phyloP scores from a whole-genome alignment of 1,140 invertebrate genomes.

The Drosophila leontia region DNA sequence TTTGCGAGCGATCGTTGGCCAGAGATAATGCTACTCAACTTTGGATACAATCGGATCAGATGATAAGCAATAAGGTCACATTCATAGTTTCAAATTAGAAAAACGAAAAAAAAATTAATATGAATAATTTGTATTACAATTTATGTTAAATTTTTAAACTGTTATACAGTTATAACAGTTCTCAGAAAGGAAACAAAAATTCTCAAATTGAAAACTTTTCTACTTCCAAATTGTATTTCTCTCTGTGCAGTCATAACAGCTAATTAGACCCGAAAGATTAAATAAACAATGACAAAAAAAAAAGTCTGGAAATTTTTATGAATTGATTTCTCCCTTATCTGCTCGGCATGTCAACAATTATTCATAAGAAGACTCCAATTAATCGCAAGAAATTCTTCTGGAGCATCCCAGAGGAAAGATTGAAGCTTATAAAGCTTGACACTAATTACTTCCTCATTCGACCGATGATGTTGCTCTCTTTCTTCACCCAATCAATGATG shows the following conservation, averaged over 20 bases:
- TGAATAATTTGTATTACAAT: background rate
- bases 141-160: background rate
- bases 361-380: slow-evolving; percentile 2
- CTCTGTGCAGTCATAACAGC: background rate
- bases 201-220: background rate
- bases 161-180: background rate
- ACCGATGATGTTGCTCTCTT: background rate
- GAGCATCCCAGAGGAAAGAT: slow-evolving; percentile 16
- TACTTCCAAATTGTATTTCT: background rate
- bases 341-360: slow-evolving; percentile 4
- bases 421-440: background rate
- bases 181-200: background rate
- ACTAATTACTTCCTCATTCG: slow-evolving; percentile 24
- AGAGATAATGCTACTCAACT: slow-evolving; percentile 34
- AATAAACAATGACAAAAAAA: background rate
- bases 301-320: background rate
- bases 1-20: slow-evolving; percentile 32
- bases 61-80: background rate
- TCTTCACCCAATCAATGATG: background rate
- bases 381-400: slow-evolving; percentile 23
- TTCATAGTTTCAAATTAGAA: background rate
- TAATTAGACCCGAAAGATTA: background rate
- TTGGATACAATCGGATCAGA: slow-evolving; percentile 9
- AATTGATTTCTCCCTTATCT: slow-evolving; percentile 7
- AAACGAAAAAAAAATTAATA: background rate